phyloP scores from a whole-genome alignment of 2,113 vertebrate species.

The Myxocyprinus asiaticus region DNA sequence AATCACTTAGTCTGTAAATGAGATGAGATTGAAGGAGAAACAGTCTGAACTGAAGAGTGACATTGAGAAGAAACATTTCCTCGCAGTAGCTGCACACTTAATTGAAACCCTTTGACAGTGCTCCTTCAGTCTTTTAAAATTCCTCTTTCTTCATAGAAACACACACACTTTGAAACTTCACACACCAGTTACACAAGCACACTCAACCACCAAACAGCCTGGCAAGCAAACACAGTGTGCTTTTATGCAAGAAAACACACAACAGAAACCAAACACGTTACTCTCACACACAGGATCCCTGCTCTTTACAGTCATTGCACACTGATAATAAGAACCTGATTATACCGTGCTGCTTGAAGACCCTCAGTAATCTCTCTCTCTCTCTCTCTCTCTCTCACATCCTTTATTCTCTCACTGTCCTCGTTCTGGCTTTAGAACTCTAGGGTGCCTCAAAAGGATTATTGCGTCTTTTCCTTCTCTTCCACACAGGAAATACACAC shows the following conservation, averaged over 20 bases:
- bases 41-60: constrained; percentile 47
- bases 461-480: not conserved
- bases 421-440: constrained; percentile 72
- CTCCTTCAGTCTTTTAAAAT: not conserved
- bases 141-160: constrained; percentile 11
- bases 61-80: constrained; percentile 50
- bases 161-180: not conserved
- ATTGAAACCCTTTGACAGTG: constrained; percentile 1
- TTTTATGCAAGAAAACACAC: not conserved
- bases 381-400: constrained; percentile 16
- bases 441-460: constrained; percentile 82
- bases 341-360: constrained; percentile 1
- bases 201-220: too few relatives aligned
- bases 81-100: not conserved
- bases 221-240: not conserved
- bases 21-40: constrained; percentile 41
- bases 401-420: constrained; percentile 19
- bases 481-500: constrained; percentile 27
- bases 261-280: not conserved
- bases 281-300: not conserved
- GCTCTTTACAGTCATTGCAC: constrained; percentile 4
- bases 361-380: constrained; percentile 10
- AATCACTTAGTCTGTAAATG: constrained; percentile 46
- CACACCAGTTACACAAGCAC: too few relatives aligned
- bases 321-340: constrained; percentile 25